Conservation (phyloP, 2,888 invertebrate genomes). For the Mesorhabditis spiculigera region DNA sequence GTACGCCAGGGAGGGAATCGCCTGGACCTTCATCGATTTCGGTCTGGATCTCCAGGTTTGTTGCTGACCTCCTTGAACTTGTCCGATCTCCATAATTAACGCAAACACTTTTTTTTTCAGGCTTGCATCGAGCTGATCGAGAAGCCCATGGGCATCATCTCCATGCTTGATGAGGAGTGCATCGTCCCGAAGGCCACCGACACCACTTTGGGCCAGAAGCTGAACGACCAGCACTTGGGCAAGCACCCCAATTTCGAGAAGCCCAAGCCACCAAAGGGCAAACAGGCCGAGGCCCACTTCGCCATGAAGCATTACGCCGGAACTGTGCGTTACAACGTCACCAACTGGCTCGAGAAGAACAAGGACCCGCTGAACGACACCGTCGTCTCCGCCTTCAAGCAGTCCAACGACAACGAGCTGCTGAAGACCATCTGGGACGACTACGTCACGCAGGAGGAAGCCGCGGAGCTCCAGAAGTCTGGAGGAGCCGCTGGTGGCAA, state of each 20-base stretch:
- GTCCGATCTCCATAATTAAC: slow-evolving; percentile 67
- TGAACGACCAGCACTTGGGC: slow-evolving; percentile 63
- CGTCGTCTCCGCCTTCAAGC: slow-evolving; percentile 87
- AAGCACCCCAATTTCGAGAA: slow-evolving; percentile 95
- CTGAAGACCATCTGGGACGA: slow-evolving; percentile 75
- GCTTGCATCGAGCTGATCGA: slow-evolving; percentile 93
- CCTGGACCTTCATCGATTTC: slow-evolving; percentile 95
- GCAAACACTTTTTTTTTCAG: slow-evolving; percentile 14
- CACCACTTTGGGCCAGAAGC: slow-evolving; percentile 56
- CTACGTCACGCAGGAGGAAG: slow-evolving; percentile 64
- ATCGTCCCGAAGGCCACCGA: slow-evolving; percentile 59
- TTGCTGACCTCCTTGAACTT: too few species aligned
- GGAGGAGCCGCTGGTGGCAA: slow-evolving; percentile 31
- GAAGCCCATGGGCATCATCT: slow-evolving; percentile 65
- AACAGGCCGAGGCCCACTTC: slow-evolving; percentile 66
- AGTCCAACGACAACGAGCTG: slow-evolving; percentile 72
- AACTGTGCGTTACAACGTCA: slow-evolving; percentile 90
- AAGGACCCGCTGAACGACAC: slow-evolving; percentile 99
- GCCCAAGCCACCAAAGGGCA: slow-evolving; percentile 65
- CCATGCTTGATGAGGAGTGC: slow-evolving; percentile 59
- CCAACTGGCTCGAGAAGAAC: slow-evolving; percentile 99
- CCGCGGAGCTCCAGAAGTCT: slow-evolving; percentile 26
- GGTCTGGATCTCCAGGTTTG: slow-evolving; percentile 80
- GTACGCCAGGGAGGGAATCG: slow-evolving; percentile 69
- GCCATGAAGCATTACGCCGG: slow-evolving; percentile 64